Evolutionary conservation across 2,113 vertebrate species (phyloP).

Genomic region (Capreolus pygargus): DNA sequence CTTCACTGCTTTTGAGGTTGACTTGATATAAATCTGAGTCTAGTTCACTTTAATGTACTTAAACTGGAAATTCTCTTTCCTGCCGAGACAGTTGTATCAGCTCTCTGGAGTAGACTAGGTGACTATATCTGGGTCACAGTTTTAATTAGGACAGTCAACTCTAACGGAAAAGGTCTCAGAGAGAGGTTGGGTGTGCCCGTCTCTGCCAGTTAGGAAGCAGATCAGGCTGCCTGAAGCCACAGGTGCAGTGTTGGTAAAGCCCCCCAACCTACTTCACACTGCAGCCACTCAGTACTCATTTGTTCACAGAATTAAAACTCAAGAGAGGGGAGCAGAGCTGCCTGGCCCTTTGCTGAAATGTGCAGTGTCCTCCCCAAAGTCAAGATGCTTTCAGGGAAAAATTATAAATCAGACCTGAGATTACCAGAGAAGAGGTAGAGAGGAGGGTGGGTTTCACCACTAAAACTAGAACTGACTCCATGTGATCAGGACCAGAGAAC

Average conservation of each 20-base stretch:
- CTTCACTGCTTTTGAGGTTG: neutral
- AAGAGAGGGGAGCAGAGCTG: neutral
- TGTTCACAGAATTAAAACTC: slow-evolving; percentile 14
- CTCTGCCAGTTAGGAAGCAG: neutral
- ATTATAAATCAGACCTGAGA: neutral
- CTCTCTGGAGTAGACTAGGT: slow-evolving; percentile 4
- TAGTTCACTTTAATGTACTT: neutral
- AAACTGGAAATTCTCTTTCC: slow-evolving; percentile 20
- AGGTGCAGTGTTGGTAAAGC: neutral
- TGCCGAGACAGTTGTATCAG: neutral
- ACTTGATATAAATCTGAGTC: neutral
- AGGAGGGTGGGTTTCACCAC: too few species aligned
- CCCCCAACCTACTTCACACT: neutral
- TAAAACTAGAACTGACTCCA: neutral
- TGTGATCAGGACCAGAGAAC: neutral
- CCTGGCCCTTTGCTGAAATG: neutral
- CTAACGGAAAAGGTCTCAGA: neutral
- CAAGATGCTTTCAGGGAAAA: neutral
- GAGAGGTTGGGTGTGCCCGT: neutral
- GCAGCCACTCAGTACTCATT: neutral
- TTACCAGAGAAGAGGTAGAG: neutral
- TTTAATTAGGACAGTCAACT: slow-evolving; percentile 6
- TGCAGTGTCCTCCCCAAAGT: neutral
- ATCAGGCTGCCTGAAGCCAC: neutral
- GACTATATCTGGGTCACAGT: neutral